These are phyloP conservation scores for Onychomys torridus DNA, from an alignment of 2,797 vertebrate genomes.

Conservation along the genomic window DNA sequence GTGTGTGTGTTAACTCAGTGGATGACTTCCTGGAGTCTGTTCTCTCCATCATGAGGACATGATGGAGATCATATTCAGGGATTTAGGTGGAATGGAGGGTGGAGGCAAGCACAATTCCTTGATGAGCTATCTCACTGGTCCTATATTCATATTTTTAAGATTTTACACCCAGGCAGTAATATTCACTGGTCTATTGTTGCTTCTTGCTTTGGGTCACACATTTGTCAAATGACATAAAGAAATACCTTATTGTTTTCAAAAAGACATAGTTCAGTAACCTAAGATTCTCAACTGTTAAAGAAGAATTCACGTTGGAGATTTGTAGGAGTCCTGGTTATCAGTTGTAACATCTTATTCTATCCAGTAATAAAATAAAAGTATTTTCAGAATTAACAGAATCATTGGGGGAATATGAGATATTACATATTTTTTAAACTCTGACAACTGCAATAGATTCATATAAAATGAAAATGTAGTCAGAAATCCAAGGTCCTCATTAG, in stretches of 20 bases:
- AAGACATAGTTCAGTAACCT: background rate
- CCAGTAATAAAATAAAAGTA: background rate
- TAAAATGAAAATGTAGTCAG: background rate
- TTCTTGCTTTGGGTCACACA: background rate
- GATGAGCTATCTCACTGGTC: background rate
- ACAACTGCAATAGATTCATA: background rate
- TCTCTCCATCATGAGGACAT: background rate
- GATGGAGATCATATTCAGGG: background rate
- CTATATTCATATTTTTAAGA: background rate
- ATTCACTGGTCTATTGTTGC: background rate
- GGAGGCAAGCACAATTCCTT: background rate
- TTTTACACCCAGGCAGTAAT: background rate
- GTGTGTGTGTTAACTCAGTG: background rate
- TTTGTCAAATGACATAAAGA: background rate
- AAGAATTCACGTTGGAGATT: background rate
- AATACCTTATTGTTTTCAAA: background rate
- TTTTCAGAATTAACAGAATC: slow-evolving; percentile 10
- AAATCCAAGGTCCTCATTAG: background rate
- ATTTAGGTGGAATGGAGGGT: background rate
- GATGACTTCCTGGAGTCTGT: background rate
- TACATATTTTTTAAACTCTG: background rate
- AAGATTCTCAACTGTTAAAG: background rate
- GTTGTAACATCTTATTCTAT: background rate
- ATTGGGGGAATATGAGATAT: background rate
- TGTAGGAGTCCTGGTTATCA: background rate